These are phyloP conservation scores for Petrolisthes cinctipes DNA, from an alignment of 2,888 invertebrate genomes.

Conservation along the genomic window DNA sequence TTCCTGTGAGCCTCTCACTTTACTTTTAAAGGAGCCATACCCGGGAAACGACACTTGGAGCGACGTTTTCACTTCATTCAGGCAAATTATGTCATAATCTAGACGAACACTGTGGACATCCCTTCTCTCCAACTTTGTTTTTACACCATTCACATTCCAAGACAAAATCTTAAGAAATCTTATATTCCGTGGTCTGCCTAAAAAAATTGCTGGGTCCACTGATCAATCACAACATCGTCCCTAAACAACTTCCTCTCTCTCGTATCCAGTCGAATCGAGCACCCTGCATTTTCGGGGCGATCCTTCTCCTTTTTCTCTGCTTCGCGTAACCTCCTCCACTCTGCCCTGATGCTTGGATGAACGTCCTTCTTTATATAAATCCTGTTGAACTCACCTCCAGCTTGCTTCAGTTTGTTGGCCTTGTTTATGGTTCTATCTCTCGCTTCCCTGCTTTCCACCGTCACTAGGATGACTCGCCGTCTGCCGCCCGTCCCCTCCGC, in stretches of 20 bases:
- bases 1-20: background rate
- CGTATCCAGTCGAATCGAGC: background rate
- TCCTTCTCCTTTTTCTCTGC: constrained; percentile 10
- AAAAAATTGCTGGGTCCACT: background rate
- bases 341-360: constrained; percentile 14
- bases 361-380: constrained; percentile 13
- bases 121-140: constrained; percentile 14
- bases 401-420: background rate
- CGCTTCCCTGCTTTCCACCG: background rate
- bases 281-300: background rate
- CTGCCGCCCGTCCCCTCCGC: background rate
- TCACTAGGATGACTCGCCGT: background rate
- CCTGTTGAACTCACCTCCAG: background rate
- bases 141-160: background rate
- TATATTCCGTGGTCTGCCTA: background rate
- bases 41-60: background rate
- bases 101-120: background rate
- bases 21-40: background rate
- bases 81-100: constrained; percentile 4
- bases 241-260: constrained; percentile 6
- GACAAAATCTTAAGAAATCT: background rate
- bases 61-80: constrained; percentile 3
- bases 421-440: background rate
- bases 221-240: background rate
- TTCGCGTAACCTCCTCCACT: constrained; percentile 21